phyloP scores from a whole-genome alignment of 1,140 invertebrate species.

The Drosophila malerkotliana region DNA sequence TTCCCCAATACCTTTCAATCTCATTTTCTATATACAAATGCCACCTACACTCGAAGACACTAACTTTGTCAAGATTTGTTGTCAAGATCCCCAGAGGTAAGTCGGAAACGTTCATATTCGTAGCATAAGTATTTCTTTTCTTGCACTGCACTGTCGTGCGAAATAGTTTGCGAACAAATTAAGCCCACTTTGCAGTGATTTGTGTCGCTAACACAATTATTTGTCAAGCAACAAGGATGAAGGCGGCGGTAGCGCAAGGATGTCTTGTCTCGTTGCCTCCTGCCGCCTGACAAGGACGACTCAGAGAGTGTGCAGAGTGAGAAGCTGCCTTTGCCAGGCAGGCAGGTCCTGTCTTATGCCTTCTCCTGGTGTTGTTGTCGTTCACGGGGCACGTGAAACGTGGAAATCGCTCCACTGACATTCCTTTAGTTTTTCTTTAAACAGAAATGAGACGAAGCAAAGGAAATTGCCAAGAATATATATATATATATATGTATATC shows the following conservation, averaged over 20 bases:
- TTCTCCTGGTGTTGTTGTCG: background rate
- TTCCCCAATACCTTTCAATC: background rate
- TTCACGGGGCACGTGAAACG: constrained; percentile 22
- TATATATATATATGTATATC: no score
- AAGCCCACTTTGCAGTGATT: constrained; percentile 76
- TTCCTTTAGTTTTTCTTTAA: constrained; percentile 28
- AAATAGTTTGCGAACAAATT: constrained; percentile 77
- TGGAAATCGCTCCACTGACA: constrained; percentile 3
- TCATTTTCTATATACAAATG: background rate
- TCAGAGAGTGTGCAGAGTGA: background rate
- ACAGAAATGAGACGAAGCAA: constrained; percentile 2
- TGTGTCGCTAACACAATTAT: constrained; percentile 77
- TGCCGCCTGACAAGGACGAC: constrained; percentile 11
- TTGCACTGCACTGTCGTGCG: constrained; percentile 18
- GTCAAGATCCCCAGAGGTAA: background rate
- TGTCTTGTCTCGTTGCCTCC: constrained; percentile 2
- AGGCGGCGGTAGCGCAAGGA: constrained; percentile 2
- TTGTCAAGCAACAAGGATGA: constrained; percentile 49
- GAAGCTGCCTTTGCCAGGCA: constrained; percentile 17
- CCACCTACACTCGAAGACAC: no score
- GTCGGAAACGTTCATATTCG: background rate
- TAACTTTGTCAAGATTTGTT: background rate
- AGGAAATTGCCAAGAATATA: constrained; percentile 12
- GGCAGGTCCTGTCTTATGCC: background rate
- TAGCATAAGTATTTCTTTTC: background rate